phyloP scores from a whole-genome alignment of 2,113 vertebrate genomes.

The Actenoides hombroni region DNA sequence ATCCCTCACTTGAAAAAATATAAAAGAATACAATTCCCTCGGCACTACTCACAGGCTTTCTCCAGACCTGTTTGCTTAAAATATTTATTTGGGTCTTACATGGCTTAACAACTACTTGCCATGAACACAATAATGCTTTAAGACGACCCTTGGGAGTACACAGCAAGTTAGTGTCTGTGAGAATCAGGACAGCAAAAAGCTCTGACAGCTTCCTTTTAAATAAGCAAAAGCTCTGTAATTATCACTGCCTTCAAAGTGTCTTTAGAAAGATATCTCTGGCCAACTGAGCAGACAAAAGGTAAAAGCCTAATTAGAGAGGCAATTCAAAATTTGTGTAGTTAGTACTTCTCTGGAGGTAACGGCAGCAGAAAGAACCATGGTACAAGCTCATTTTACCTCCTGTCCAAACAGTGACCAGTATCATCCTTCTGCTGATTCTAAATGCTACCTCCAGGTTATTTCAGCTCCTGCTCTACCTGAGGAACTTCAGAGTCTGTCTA shows the following conservation, averaged over 20 bases:
- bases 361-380: accelerated
- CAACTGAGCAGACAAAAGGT: background rate
- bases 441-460: background rate
- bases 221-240: background rate
- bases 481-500: background rate
- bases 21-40: background rate
- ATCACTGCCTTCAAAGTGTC: background rate
- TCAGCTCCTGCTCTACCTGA: background rate
- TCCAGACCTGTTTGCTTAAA: conserved; percentile 46
- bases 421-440: background rate
- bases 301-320: background rate
- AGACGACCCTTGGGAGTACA: background rate
- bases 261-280: background rate
- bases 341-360: background rate
- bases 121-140: background rate
- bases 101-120: background rate
- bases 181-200: background rate
- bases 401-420: background rate
- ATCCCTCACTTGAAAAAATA: conserved; percentile 5
- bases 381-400: background rate
- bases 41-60: background rate
- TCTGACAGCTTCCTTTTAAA: background rate
- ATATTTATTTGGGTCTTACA: conserved; percentile 6
- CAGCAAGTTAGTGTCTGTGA: background rate
- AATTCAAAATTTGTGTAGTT: background rate